Conservation (phyloP, 2,888 invertebrate species). For the Neocrepidodera transversa region DNA sequence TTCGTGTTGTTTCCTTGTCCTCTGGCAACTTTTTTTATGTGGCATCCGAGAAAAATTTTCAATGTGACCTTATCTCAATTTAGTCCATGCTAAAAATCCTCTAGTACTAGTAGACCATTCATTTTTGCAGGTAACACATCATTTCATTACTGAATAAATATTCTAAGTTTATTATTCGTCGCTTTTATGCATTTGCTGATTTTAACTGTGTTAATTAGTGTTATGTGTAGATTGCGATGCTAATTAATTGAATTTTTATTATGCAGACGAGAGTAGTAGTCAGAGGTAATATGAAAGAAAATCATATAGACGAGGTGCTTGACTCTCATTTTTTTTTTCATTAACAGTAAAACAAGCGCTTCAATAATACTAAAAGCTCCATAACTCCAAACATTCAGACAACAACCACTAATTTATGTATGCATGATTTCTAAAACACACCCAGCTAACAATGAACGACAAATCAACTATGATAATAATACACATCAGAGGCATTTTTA, state of each 20-base stretch:
- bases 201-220: too few relatives aligned
- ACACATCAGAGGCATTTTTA: constrained; percentile 9
- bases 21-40: too few relatives aligned
- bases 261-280: neutral
- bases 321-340: constrained; percentile 24
- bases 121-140: too few relatives aligned
- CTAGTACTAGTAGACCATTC: too few relatives aligned
- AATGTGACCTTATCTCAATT: too few relatives aligned
- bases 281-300: constrained; percentile 10
- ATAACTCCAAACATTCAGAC: constrained; percentile 26
- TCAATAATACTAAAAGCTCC: constrained; percentile 28
- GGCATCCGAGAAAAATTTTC: too few relatives aligned
- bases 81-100: too few relatives aligned
- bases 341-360: constrained; percentile 21
- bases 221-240: neutral
- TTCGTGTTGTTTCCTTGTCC: too few relatives aligned
- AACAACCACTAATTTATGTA: constrained; percentile 22
- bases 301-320: constrained; percentile 24
- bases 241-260: constrained; percentile 25
- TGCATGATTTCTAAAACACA: constrained; percentile 24
- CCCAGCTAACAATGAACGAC: constrained; percentile 22
- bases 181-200: too few relatives aligned
- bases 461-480: constrained; percentile 18
- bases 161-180: too few relatives aligned
- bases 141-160: too few relatives aligned